A percentile compares a stretch with the other conserved stretches of the same genome.
Evolutionary conservation across 2,888 invertebrate species (phyloP).

Genomic region (Uropetala carovei): DNA sequence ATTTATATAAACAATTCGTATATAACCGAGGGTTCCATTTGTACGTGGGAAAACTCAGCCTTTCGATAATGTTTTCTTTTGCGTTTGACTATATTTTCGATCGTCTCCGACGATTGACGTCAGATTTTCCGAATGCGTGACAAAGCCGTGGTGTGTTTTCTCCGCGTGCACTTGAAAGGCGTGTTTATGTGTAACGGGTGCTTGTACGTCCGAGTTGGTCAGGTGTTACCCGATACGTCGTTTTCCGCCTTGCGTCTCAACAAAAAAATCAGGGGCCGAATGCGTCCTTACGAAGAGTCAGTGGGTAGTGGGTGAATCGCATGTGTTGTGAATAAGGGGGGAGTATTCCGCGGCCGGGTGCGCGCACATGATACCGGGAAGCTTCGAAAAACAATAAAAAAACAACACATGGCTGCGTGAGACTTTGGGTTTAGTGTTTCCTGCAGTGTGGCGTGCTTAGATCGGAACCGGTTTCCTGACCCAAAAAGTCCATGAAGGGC

Average conservation of each 20-base stretch:
- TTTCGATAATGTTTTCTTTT: no score
- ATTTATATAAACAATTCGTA: no score
- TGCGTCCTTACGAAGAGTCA: not conserved
- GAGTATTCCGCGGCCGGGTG: constrained; percentile 6
- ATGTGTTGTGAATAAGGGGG: not conserved
- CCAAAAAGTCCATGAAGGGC: constrained; percentile 28
- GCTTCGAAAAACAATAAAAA: constrained; percentile 27
- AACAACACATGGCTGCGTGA: constrained; percentile 43
- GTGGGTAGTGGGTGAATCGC: constrained; percentile 6
- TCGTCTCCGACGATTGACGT: no score
- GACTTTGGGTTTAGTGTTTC: constrained; percentile 38
- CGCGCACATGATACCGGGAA: constrained; percentile 44
- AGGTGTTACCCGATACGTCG: not conserved
- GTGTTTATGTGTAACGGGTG: constrained; percentile 4
- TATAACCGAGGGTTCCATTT: no score
- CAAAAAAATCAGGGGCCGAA: not conserved
- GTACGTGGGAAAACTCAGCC: no score
- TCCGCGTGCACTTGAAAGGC: not conserved
- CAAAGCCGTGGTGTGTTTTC: not conserved
- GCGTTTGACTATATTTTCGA: no score
- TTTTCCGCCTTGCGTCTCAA: constrained; percentile 8
- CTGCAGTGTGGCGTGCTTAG: constrained; percentile 31
- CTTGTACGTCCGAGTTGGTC: not conserved
- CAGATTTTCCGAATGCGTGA: not conserved
- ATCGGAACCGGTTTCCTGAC: constrained; percentile 57